Evolutionary conservation across 2,888 invertebrate genomes (phyloP), one percentile per base, ranked within the genome.

Genomic region (Hirtodrosophila confusa): DNA sequence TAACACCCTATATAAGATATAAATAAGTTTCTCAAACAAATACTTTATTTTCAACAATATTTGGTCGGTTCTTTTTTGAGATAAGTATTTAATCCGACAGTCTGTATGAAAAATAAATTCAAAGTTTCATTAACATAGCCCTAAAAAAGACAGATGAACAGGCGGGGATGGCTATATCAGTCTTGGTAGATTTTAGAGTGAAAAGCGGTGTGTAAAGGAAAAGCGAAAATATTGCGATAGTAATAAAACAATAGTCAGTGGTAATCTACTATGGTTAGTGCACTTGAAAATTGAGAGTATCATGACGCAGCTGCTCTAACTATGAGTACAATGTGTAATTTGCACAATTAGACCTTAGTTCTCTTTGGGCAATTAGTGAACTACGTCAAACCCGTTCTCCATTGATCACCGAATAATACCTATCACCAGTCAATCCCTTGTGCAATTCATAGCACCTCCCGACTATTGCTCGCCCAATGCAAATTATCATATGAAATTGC

Each of bases 401-500:
- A 31, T 35, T 39, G 33, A 65, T 41, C 44, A 10, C 39, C 12
- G 8, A 17, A 24, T 31, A 49, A 23, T 23, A 44, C n/a, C 24
- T n/a, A 45, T 11, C 49, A 12, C 6, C 35, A 49, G 44, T 12
- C 27, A 17, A 17, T 17, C n/a, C 60, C 63, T 57, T n/a, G n/a
- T n/a, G n/a, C n/a, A n/a, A n/a, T n/a, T n/a, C n/a, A n/a, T n/a
- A 50, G 61, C 40, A 47, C 57, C 71, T 60, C 51, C 56, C 36
- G 47, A 45, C 39, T 23, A 44, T 44, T 35, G 44, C 27, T 56
- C 54, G 48, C 49, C 40, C 43, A 29, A 29, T 17, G 29, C 47
- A 54, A 65, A 84, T 84, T 69, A 74, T 12, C 65, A 55, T 64
- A 47, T 39, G 4, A 48, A 39, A 78, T 71, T 65, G 45, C 43